Evolutionary conservation across 92 coral and sea anemone genomes (phyloP).

Genomic region (Heteractis magnifica): DNA sequence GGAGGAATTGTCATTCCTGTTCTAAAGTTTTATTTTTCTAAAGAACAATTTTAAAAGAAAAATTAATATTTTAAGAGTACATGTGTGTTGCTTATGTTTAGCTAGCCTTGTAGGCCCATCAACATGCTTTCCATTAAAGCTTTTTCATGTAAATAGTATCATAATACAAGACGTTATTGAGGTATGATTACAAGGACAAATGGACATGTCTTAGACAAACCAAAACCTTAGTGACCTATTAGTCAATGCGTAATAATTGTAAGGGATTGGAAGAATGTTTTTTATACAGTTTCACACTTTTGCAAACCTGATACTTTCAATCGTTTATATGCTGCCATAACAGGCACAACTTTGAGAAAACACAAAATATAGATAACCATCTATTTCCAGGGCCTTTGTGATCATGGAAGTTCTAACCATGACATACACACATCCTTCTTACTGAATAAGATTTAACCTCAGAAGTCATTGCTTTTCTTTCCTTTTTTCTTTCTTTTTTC

Average conservation of each 20-base stretch:
- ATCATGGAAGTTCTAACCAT: too few species aligned
- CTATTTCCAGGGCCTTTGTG: too few species aligned
- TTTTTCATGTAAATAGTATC: neutral
- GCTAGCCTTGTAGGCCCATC: constrained; percentile 6
- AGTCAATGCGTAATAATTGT: neutral
- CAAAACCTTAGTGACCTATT: neutral
- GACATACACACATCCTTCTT: too few species aligned
- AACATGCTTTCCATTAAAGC: constrained; percentile 1
- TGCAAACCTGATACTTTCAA: neutral
- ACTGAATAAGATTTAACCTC: too few species aligned
- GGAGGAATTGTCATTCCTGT: neutral
- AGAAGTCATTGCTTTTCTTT: too few species aligned
- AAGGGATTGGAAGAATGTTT: neutral
- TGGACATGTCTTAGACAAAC: neutral
- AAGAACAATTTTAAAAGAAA: constrained; percentile 3
- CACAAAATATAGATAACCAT: too few species aligned
- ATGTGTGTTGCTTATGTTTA: neutral
- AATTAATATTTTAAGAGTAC: constrained; percentile 1
- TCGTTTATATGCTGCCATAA: too few species aligned
- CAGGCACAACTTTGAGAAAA: too few species aligned
- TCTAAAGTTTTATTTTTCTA: constrained; percentile 9
- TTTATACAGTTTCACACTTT: too few species aligned
- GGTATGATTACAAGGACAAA: neutral
- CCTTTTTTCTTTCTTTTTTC: neutral
- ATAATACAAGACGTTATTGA: neutral